A percentile compares a stretch with the other conserved stretches of the same genome.
These are phyloP conservation scores for Metridium senile DNA, from an alignment of 92 coral and sea anemone genomes.

Conservation along the genomic window DNA sequence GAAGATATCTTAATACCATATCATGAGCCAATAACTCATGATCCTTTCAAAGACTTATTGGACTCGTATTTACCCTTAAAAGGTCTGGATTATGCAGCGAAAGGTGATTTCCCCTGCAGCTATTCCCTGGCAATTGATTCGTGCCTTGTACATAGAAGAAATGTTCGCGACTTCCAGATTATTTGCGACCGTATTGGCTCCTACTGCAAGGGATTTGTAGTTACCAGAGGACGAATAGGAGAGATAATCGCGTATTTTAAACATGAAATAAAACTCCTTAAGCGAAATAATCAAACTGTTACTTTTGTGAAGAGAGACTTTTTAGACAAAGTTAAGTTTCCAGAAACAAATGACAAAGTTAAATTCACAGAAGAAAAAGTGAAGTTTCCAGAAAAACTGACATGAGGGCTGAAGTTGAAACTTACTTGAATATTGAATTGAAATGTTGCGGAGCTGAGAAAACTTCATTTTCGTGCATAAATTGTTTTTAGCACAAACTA, in stretches of 20 bases:
- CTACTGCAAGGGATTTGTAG: slow-evolving; percentile 40
- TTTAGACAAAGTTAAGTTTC: neutral
- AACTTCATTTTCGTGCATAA: too few relatives aligned
- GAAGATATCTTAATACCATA: neutral
- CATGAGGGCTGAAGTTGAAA: too few relatives aligned
- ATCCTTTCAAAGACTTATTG: neutral
- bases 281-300: neutral
- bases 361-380: too few relatives aligned
- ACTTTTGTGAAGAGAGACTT: slow-evolving; percentile 8
- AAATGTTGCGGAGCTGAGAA: too few relatives aligned
- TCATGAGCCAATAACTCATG: neutral
- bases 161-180: slow-evolving; percentile 15
- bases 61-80: slow-evolving; percentile 8
- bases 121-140: slow-evolving; percentile 20
- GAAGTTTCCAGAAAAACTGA: too few relatives aligned
- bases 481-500: too few relatives aligned
- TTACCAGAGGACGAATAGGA: neutral
- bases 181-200: slow-evolving; percentile 36
- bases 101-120: slow-evolving; percentile 40
- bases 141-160: slow-evolving; percentile 21
- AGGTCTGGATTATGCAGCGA: slow-evolving; percentile 7
- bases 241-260: neutral
- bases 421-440: too few relatives aligned
- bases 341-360: neutral
- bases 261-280: neutral